Conservation (phyloP, 2,888 invertebrate genomes). For the Agrotis exclamationis region DNA sequence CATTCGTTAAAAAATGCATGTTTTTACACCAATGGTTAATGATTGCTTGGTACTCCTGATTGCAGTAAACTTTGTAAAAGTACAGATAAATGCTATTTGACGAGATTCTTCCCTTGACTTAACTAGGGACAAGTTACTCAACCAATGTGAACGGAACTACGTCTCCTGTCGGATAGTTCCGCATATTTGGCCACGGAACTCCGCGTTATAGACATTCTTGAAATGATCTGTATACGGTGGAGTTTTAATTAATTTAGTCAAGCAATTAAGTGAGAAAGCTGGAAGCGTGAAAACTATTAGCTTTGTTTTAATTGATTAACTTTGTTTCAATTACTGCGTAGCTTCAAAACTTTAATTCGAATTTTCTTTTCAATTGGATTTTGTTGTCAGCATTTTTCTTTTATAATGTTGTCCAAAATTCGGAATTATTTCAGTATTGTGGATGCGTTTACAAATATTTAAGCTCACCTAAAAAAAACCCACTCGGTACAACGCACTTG, state of each 20-base stretch:
- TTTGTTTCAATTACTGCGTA: neutral
- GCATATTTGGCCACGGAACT: conserved; percentile 47
- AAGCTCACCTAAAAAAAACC: too few species aligned
- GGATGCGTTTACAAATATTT: too few species aligned
- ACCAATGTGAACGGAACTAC: neutral
- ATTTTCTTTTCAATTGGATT: too few species aligned
- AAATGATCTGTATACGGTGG: conserved; percentile 22
- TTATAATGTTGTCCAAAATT: too few species aligned
- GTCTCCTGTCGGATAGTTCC: conserved; percentile 31
- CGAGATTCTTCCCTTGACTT: neutral
- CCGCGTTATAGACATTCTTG: conserved; percentile 42
- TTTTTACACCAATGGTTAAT: neutral
- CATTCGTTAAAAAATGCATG: neutral
- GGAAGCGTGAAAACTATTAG: neutral
- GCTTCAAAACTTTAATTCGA: neutral
- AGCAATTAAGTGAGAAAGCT: conserved; percentile 26
- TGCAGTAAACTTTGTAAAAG: too few species aligned
- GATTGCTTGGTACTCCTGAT: neutral
- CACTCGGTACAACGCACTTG: too few species aligned
- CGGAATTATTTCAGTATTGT: too few species aligned
- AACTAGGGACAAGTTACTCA: neutral
- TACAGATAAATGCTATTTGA: neutral
- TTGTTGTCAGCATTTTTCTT: too few species aligned
- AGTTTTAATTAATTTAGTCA: conserved; percentile 48
- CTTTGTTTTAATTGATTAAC: neutral